A percentile compares a stretch with the other conserved stretches of the same genome.
phyloP scores from a whole-genome alignment of 2,797 vertebrate species.

The Coccyzus lansbergi region DNA sequence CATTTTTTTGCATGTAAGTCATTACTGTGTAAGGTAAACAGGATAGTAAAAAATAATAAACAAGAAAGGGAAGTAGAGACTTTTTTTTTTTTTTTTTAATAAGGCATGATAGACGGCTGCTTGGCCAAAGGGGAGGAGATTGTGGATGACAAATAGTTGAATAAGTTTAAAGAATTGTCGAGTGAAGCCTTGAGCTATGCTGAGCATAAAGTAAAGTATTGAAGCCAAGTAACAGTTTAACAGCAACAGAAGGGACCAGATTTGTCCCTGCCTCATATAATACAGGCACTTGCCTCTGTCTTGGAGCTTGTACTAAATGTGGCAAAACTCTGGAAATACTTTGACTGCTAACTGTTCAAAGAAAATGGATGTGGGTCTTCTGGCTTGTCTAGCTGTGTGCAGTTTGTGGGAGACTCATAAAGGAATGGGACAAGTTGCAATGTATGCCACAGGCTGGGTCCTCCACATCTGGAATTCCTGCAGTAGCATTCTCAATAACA shows the following conservation, averaged over 20 bases:
- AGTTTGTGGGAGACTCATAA: neutral
- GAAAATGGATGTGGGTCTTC: neutral
- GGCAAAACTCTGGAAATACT: neutral
- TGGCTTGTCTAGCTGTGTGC: neutral
- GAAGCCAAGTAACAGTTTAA: neutral
- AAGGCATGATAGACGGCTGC: neutral
- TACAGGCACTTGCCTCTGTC: neutral
- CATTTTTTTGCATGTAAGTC: neutral
- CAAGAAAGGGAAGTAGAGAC: neutral
- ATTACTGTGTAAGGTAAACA: neutral
- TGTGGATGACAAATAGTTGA: neutral
- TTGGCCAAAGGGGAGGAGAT: neutral
- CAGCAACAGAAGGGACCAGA: neutral
- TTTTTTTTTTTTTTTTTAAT: neutral
- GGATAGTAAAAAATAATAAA: neutral
- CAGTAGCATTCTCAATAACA: neutral
- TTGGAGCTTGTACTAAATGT: neutral
- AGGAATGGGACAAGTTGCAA: neutral
- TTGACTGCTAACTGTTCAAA: neutral
- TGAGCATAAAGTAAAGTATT: neutral
- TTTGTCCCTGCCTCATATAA: neutral
- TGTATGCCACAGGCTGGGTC: neutral
- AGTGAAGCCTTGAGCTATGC: neutral
- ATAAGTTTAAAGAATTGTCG: neutral
- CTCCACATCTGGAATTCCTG: conserved; percentile 12